These are phyloP conservation scores for Drosophila mojavensis DNA, from an alignment of 1,140 invertebrate genomes.

Conservation along the genomic window DNA sequence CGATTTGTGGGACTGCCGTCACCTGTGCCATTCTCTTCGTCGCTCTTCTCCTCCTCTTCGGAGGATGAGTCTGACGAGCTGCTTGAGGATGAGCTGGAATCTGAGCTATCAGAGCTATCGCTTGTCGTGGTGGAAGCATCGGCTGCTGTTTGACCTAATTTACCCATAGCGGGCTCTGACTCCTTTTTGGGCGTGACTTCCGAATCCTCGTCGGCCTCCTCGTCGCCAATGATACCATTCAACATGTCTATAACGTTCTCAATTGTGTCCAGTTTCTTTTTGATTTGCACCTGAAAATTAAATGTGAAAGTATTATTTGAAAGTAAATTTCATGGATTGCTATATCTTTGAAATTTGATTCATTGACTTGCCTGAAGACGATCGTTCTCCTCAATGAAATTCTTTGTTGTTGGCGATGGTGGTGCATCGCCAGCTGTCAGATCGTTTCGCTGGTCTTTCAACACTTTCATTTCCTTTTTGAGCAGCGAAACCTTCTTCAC, in stretches of 20 bases:
- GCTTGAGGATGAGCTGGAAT: conserved; percentile 52
- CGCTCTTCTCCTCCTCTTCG: conserved; percentile 48
- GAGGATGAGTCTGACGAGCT: conserved; percentile 58
- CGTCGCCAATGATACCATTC: conserved; percentile 88
- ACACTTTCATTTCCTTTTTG: conserved; percentile 90
- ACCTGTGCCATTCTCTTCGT: conserved; percentile 54
- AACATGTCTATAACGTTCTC: conserved; percentile 93
- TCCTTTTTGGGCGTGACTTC: conserved; percentile 26
- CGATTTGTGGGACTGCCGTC: conserved; percentile 75
- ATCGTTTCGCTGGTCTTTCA: conserved; percentile 90
- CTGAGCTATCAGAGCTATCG: conserved; percentile 65
- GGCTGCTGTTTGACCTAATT: conserved; percentile 13
- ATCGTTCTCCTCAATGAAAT: conserved; percentile 91
- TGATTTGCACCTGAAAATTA: conserved; percentile 88
- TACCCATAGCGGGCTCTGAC: conserved; percentile 10
- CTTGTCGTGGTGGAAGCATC: conserved; percentile 52
- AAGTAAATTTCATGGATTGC: neutral
- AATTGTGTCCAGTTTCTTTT: conserved; percentile 92
- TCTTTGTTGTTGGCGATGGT: conserved; percentile 88
- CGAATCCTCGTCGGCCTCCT: conserved; percentile 63
- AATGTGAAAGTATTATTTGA: neutral
- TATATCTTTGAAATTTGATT: neutral
- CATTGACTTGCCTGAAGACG: conserved; percentile 89
- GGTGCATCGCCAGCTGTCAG: conserved; percentile 86
- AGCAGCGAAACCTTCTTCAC: conserved; percentile 88